Base-by-base conservation (phyloP, 30 jellyfish, hydroid and myxozoan species). In the Aurelia aurita region DNA sequence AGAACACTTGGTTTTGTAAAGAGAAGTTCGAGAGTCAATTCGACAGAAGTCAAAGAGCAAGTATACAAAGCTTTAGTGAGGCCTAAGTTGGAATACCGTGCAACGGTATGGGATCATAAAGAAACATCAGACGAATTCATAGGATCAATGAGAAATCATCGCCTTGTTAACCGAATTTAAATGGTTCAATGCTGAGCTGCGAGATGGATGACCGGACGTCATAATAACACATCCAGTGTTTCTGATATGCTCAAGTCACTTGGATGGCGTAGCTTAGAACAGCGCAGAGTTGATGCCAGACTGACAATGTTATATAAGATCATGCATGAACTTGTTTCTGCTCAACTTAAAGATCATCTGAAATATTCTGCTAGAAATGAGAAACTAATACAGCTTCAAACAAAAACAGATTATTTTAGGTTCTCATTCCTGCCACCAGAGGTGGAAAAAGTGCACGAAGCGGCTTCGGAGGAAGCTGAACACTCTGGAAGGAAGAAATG, bases 211-310 rank as follows among this genome's bases (percentile, higher is more conserved):
- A 74, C 74, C 51, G 74, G 74, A 51, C 70, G 31, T 22, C 74
- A 53, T 74, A 53, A 53, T 53, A 74, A 26, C 16, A 49, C 32
- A 53, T 53, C 74, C 74, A 70, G 20, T 70, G 86, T 74, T 28
- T 49, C 86, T 74, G 70, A 74, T 74, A 74, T 49, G 59, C 86
- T 74, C 86, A 58, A 74, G 44, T 51, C 73, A 74, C 74, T 74
- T 53, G 72, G 86, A 74, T 74, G 86, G 86, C 86, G 74, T 74
- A 74, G 86, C 86, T 49, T 74, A 74, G 74, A 74, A 53, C 59
- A 74, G 73, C 86, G 74, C 51, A 74, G 86, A 74, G 86, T 74
- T 49, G 86, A 53, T 47, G 74, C 86, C 74, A 74, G 74, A 60
- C 74, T 74, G 74, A 74, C 70, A 49, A 23, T 74, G 74, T 74